These are phyloP conservation scores for Anabacerthia variegaticeps DNA, from an alignment of 2,797 vertebrate species.

Conservation along the genomic window DNA sequence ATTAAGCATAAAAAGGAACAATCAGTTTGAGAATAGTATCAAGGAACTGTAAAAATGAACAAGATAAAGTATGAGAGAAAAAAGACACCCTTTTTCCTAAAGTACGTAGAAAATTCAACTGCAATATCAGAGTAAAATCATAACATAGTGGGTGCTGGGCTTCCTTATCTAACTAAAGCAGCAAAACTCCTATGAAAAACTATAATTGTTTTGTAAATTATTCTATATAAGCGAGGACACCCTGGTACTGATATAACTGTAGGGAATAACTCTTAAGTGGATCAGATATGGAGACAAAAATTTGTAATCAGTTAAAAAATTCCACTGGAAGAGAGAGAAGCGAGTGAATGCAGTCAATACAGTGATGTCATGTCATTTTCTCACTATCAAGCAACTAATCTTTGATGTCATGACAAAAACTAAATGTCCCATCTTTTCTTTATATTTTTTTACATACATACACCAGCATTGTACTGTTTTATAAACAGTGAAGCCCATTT, in stretches of 20 bases:
- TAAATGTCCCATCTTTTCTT: background rate
- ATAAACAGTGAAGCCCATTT: background rate
- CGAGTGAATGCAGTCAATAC: background rate
- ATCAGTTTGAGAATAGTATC: background rate
- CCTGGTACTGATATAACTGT: background rate
- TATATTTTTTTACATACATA: background rate
- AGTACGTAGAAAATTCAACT: background rate
- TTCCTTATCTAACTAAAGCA: background rate
- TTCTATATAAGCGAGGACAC: background rate
- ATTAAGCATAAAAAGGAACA: background rate
- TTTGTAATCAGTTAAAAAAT: background rate
- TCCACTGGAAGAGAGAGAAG: background rate
- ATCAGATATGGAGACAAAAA: background rate
- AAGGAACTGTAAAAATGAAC: background rate
- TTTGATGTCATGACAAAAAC: background rate
- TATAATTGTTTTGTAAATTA: background rate
- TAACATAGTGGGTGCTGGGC: background rate
- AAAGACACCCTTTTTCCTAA: background rate
- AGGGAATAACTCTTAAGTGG: background rate
- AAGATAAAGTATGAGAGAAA: background rate
- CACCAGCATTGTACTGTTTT: background rate
- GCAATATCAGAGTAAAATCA: background rate
- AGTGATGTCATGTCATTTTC: background rate
- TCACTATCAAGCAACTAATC: background rate
- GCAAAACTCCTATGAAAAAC: background rate